Conservation (phyloP, 2,888 invertebrate genomes). For the Dione juno region DNA sequence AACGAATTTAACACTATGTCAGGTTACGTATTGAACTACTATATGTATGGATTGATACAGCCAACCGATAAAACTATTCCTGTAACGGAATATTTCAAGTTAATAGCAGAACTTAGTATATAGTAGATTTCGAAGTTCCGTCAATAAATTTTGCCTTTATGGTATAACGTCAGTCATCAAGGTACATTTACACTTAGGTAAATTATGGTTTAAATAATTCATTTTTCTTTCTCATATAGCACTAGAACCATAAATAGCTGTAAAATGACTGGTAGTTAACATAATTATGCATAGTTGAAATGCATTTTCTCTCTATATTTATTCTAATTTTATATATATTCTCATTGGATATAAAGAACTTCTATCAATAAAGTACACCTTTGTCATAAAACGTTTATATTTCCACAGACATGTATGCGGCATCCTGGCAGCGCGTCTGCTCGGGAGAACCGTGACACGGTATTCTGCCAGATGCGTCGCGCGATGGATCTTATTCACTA, state of each 20-base stretch:
- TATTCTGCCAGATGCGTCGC: slow-evolving; percentile 98
- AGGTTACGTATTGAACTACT: slow-evolving; percentile 29
- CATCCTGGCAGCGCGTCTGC: slow-evolving; percentile 97
- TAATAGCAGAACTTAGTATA: not conserved
- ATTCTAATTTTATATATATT: not conserved
- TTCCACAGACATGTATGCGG: slow-evolving; percentile 90
- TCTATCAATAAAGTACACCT: not conserved
- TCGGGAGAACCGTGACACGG: slow-evolving; percentile 97
- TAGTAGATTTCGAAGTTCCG: not conserved
- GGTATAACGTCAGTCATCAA: not conserved
- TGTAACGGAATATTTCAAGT: slow-evolving; percentile 25
- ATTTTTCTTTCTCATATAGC: not conserved
- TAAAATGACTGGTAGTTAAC: not conserved
- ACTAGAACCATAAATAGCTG: not conserved
- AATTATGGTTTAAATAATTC: not conserved
- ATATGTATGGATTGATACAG: slow-evolving; percentile 4
- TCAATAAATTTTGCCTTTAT: not conserved
- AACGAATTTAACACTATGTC: slow-evolving; percentile 19
- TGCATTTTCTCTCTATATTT: not conserved
- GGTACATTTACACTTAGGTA: not conserved
- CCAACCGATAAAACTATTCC: slow-evolving; percentile 34
- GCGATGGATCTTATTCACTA: slow-evolving; percentile 99
- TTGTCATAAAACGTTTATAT: slow-evolving; percentile 7
- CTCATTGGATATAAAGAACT: not conserved
- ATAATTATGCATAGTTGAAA: no score